phyloP scores from a whole-genome alignment of 2,113 vertebrate genomes.

The Macquaria australasica region DNA sequence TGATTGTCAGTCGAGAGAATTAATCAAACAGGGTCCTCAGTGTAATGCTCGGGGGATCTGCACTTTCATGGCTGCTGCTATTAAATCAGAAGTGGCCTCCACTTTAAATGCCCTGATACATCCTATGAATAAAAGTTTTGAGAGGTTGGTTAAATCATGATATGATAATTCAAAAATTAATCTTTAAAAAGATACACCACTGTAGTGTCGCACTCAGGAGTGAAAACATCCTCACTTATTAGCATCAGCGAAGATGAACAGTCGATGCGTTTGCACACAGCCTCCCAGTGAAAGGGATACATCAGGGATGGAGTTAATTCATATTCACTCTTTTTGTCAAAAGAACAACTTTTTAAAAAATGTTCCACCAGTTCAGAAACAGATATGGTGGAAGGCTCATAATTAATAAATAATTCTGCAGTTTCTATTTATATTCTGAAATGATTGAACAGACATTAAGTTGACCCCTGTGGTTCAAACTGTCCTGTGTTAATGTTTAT shows the following conservation, averaged over 20 bases:
- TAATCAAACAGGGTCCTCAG: conserved; percentile 10
- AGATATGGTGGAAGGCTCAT: background rate
- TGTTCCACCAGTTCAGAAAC: background rate
- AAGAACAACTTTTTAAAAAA: background rate
- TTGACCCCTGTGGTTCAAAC: background rate
- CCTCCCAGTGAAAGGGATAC: background rate
- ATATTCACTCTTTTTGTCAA: background rate
- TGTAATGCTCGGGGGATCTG: conserved; percentile 9
- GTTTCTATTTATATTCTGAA: background rate
- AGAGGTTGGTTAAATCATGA: conserved; percentile 15
- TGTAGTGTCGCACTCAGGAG: background rate
- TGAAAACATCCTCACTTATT: background rate
- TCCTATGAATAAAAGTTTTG: conserved; percentile 15
- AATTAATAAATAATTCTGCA: background rate
- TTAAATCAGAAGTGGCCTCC: conserved; percentile 34
- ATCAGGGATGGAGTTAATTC: background rate
- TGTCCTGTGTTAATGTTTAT: background rate
- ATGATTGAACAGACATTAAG: background rate
- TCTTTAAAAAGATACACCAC: background rate
- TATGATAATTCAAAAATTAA: background rate
- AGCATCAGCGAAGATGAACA: background rate
- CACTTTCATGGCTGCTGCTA: conserved; percentile 10
- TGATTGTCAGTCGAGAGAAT: conserved; percentile 23
- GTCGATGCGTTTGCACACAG: background rate
- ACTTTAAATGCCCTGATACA: background rate